These are phyloP conservation scores for Streblospio benedicti DNA, from an alignment of 1,140 invertebrate genomes.

Conservation along the genomic window DNA sequence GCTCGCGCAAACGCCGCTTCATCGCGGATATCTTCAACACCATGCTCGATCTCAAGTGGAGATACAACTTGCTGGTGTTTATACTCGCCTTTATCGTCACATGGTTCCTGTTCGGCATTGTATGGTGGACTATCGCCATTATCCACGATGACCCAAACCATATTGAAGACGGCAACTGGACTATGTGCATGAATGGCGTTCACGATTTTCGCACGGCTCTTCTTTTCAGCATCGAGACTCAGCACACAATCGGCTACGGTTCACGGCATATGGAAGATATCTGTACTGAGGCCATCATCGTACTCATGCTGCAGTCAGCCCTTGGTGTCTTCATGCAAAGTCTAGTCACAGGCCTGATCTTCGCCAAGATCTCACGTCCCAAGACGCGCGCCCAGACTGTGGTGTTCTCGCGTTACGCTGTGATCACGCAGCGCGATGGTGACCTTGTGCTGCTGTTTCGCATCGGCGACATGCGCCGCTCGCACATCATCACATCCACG, in stretches of 20 bases:
- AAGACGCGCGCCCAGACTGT: conserved; percentile 19
- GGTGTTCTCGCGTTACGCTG: conserved; percentile 16
- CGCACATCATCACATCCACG: conserved; percentile 79
- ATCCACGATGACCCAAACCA: conserved; percentile 22
- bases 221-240: conserved; percentile 41
- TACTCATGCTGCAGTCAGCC: conserved; percentile 16
- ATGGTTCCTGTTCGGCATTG: conserved; percentile 49
- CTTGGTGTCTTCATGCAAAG: conserved; percentile 18
- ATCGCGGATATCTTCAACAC: conserved; percentile 78
- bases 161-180: conserved; percentile 12
- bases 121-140: conserved; percentile 48
- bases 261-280: conserved; percentile 56
- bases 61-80: conserved; percentile 48
- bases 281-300: not conserved
- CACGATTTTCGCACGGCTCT: conserved; percentile 26
- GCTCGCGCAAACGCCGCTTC: conserved; percentile 74
- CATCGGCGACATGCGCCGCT: conserved; percentile 91
- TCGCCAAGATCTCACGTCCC: conserved; percentile 13
- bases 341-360: conserved; percentile 17
- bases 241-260: conserved; percentile 46
- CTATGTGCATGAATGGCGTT: conserved; percentile 28
- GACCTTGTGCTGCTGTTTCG: conserved; percentile 83
- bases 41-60: conserved; percentile 55
- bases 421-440: conserved; percentile 54
- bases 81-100: conserved; percentile 46